Conservation (phyloP, 2,113 vertebrate species). For the Ciconia stormi region DNA sequence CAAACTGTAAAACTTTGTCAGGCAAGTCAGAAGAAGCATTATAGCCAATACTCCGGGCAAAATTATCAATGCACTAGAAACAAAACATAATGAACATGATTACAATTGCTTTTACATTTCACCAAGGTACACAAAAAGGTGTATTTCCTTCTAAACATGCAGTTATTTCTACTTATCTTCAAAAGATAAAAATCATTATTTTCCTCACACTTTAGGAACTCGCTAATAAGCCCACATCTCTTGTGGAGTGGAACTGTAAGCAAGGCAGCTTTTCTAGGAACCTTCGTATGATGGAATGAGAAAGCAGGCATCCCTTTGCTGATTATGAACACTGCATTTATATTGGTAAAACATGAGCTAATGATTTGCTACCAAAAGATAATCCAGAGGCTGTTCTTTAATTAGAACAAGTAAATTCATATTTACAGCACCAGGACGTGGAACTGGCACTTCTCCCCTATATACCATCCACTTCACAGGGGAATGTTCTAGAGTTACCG, state of each 20-base stretch:
- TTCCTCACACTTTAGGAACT: neutral
- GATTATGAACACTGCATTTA: neutral
- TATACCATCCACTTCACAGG: slow-evolving; percentile 75
- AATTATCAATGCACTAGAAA: slow-evolving; percentile 69
- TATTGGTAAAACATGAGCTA: neutral
- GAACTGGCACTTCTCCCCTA: slow-evolving; percentile 74
- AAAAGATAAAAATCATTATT: neutral
- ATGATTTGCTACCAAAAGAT: neutral
- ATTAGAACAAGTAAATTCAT: neutral
- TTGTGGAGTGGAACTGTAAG: neutral
- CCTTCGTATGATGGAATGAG: neutral
- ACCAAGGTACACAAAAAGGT: neutral
- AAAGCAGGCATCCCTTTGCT: neutral
- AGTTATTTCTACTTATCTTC: neutral
- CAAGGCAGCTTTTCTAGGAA: neutral
- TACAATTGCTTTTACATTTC: neutral
- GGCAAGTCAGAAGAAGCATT: slow-evolving; percentile 74
- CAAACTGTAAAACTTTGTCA: slow-evolving; percentile 79
- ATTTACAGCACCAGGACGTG: slow-evolving; percentile 80
- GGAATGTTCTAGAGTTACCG: slow-evolving; percentile 62
- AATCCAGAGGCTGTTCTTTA: neutral
- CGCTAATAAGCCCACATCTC: neutral
- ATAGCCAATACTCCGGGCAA: slow-evolving; percentile 58
- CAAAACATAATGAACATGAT: neutral
- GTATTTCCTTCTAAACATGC: neutral